Percentiles rank a stretch among this genome's conserved stretches.
These are phyloP conservation scores for Cassiopea xamachana DNA, from an alignment of 30 jellyfish, hydroid and myxozoan genomes.

Conservation along the genomic window DNA sequence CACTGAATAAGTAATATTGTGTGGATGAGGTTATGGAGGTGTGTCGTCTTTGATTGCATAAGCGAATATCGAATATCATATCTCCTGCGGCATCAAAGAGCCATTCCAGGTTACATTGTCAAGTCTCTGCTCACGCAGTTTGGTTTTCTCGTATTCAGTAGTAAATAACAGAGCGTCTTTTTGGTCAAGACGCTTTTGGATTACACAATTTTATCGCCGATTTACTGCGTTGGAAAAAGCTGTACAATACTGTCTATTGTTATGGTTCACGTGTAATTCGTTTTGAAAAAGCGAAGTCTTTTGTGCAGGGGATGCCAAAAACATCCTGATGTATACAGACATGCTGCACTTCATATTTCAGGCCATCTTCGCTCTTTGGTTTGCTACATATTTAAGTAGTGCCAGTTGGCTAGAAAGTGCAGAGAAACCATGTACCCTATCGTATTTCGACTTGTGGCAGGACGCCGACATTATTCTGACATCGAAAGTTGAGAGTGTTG, in stretches of 20 bases:
- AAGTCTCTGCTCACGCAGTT: no score
- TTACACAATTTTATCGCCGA: not conserved
- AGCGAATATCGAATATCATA: no score
- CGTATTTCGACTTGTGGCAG: constrained; percentile 51
- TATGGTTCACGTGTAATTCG: not conserved
- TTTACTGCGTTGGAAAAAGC: not conserved
- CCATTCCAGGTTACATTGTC: no score
- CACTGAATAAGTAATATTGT: no score
- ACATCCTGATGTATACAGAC: not conserved
- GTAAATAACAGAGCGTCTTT: no score
- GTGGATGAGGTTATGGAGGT: no score
- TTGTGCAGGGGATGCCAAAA: not conserved
- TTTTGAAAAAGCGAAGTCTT: not conserved
- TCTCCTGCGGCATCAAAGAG: no score
- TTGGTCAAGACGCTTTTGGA: no score
- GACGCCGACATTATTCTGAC: constrained; percentile 32
- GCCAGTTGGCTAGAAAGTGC: not conserved
- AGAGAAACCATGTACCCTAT: constrained; percentile 30
- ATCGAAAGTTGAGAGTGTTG: constrained; percentile 21
- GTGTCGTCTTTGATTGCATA: no score
- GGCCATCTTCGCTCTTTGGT: not conserved
- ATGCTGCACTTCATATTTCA: not conserved
- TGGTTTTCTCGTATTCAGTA: no score
- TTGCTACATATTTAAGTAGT: not conserved
- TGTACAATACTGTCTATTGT: not conserved